A percentile compares a stretch with the other conserved stretches of the same genome.
Conservation (phyloP, 2,888 invertebrate species). For the Patella pellucida region DNA sequence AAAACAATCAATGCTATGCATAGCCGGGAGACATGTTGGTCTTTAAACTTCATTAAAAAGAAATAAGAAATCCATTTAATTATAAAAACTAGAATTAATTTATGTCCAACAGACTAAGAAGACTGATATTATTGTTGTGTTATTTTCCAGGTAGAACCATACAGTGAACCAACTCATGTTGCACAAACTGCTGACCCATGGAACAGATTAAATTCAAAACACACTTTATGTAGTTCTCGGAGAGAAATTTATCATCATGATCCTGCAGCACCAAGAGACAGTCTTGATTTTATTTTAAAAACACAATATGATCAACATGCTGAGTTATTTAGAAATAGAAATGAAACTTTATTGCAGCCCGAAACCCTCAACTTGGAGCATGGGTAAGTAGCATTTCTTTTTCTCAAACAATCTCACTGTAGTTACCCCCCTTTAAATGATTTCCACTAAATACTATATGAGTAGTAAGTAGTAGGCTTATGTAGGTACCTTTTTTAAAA, state of each 20-base stretch:
- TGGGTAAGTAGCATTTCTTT: slow-evolving; percentile 54
- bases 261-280: slow-evolving; percentile 68
- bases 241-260: slow-evolving; percentile 66
- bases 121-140: no score
- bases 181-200: slow-evolving; percentile 67
- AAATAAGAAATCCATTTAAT: no score
- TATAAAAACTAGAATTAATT: no score
- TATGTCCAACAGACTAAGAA: no score
- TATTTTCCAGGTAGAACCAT: slow-evolving; percentile 55
- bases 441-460: background rate
- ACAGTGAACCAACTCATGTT: slow-evolving; percentile 61
- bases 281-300: slow-evolving; percentile 70
- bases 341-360: slow-evolving; percentile 67
- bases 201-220: slow-evolving; percentile 62
- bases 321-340: slow-evolving; percentile 62
- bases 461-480: background rate
- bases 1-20: no score
- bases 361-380: slow-evolving; percentile 66
- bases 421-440: background rate
- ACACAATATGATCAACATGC: slow-evolving; percentile 69
- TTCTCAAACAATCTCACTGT: no score
- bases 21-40: no score
- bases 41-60: no score
- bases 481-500: no score
- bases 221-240: slow-evolving; percentile 64